Evolutionary conservation across 2,888 invertebrate species (phyloP), one percentile per base, ranked within the genome.

Genomic region (Smittia aterrima): DNA sequence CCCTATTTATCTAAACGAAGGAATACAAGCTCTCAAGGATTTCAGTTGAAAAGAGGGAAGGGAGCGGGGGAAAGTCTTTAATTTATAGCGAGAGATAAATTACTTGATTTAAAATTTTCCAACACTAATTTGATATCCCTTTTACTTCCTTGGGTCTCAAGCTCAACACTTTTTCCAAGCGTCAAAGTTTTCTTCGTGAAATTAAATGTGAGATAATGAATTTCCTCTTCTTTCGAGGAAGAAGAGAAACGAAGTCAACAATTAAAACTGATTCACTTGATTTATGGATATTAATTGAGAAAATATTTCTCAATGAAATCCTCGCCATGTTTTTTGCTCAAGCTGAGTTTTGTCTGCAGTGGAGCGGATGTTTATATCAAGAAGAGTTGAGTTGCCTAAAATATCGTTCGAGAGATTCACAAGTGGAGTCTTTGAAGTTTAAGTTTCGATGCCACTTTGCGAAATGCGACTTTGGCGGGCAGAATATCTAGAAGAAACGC

Each of bases 191-290:
- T n/a, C 2, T 47, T 54, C 18, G 25, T 20, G 27, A 32, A 70
- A 54, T 53, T 70, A 70, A 70, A 70, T 70, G 70, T 47, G 70
- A 70, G 18, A 24, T 32, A 70, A 70, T 70, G 70, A 70, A 70
- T 70, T 54, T 67, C 13, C 32, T 16, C 18, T 20, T 41, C 27
- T 11, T n/a, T 16, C 64, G 58, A 22, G 58, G 18, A n/a, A 9
- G 3, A 32, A 32, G 32, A 32, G 32, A 32, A 38, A 11, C 47
- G n/a, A 58, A 58, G 58, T 77, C 76, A 76, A 76, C 76, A 76
- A 77, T 77, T 76, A 76, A 77, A 77, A 77, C 77, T 75, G 77
- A 77, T 77, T 77, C 77, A 76, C 77, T 77, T 77, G 77, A 77
- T 77, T 77, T 77, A 77, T 77, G 76, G 74, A 75, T 75, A 77